Conservation (phyloP, 2,797 vertebrate species). For the Betta splendens region DNA sequence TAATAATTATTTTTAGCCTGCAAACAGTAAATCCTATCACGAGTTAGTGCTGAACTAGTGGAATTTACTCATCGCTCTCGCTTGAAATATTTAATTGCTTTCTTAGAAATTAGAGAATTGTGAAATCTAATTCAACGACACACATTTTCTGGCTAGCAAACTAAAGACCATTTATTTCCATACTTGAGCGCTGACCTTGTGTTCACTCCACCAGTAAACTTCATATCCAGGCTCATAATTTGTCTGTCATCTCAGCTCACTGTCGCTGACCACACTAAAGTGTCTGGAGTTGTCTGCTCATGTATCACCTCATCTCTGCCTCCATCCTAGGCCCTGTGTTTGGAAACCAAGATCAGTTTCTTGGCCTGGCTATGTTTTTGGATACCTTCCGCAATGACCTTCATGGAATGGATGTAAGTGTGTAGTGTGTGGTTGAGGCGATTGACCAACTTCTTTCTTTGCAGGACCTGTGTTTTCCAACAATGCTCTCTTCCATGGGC, state of each 20-base stretch:
- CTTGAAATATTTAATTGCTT: too few species aligned
- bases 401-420: constrained; percentile 86
- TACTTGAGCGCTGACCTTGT: neutral
- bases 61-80: too few species aligned
- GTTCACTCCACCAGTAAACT: neutral
- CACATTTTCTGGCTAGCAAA: too few species aligned
- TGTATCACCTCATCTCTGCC: constrained; percentile 73
- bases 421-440: constrained; percentile 11
- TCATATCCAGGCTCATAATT: constrained; percentile 10
- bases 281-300: constrained; percentile 42
- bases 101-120: too few species aligned
- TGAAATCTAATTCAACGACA: too few species aligned
- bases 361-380: constrained; percentile 85
- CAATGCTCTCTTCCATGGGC: constrained; percentile 92
- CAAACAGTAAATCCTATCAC: too few species aligned
- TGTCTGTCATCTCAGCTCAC: constrained; percentile 5
- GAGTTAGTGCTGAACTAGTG: too few species aligned
- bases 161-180: too few species aligned
- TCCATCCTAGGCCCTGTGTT: constrained; percentile 82
- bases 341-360: constrained; percentile 83
- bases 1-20: too few species aligned
- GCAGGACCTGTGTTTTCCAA: constrained; percentile 94
- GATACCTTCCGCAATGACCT: constrained; percentile 87
- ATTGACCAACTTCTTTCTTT: constrained; percentile 73
- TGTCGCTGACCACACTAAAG: constrained; percentile 12